Conservation (phyloP, 2,113 vertebrate species). For the Gavialis gangeticus region DNA sequence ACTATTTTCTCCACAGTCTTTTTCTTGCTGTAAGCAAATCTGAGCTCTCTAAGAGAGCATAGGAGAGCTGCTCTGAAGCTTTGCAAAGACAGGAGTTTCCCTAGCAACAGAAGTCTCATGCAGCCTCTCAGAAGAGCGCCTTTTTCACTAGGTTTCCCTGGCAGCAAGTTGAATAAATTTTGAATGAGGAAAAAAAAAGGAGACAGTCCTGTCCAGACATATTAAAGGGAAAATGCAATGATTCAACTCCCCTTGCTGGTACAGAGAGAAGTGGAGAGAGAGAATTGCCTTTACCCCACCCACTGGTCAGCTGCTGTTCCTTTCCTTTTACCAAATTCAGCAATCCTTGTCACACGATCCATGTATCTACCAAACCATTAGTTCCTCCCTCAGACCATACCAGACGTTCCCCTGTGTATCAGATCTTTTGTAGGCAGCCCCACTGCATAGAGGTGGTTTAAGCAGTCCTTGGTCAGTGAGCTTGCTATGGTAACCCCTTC, state of each 20-base stretch:
- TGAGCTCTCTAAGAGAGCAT: constrained; percentile 19
- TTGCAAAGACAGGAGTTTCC: constrained; percentile 68
- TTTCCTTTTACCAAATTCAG: background rate
- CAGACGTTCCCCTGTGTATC: background rate
- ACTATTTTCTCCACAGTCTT: background rate
- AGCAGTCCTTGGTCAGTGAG: background rate
- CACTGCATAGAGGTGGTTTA: background rate
- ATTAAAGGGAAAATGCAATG: background rate
- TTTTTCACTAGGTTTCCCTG: constrained; percentile 77
- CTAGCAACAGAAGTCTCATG: constrained; percentile 73
- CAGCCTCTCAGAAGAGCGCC: constrained; percentile 62
- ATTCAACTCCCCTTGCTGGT: background rate
- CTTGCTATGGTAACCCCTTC: background rate
- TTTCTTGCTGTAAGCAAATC: background rate
- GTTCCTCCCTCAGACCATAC: background rate
- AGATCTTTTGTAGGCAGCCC: background rate
- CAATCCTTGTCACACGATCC: background rate
- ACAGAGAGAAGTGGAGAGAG: background rate
- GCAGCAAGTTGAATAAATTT: constrained; percentile 70
- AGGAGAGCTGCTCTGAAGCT: constrained; percentile 43
- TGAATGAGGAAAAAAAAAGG: constrained; percentile 29
- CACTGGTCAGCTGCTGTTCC: background rate
- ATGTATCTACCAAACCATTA: background rate
- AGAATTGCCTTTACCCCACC: background rate
- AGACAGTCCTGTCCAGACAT: background rate